phyloP scores from a whole-genome alignment of 2,888 invertebrate genomes.

The Tyria jacobaeae region DNA sequence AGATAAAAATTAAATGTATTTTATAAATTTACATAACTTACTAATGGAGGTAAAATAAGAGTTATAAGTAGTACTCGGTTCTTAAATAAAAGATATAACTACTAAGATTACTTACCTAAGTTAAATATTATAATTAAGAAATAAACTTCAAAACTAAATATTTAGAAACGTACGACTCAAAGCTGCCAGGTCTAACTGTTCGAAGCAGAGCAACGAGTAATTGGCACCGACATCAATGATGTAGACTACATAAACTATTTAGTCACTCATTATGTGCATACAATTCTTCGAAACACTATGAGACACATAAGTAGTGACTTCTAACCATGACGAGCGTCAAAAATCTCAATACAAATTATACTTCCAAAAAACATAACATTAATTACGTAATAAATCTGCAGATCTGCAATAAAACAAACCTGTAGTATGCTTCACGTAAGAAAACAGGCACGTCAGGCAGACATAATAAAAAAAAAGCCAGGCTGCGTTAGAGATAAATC shows the following conservation, averaged over 20 bases:
- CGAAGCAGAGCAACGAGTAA: not conserved
- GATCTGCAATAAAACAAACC: slow-evolving; percentile 1
- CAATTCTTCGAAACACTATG: not conserved
- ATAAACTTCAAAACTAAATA: not conserved
- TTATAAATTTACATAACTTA: too few relatives aligned
- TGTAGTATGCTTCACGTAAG: slow-evolving; percentile 4
- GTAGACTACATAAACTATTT: not conserved
- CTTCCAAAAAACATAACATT: slow-evolving; percentile 13
- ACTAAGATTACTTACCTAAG: not conserved
- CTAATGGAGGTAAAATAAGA: not conserved
- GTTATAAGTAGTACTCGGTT: not conserved
- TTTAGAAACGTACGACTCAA: not conserved
- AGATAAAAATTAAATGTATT: not conserved
- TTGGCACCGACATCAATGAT: not conserved
- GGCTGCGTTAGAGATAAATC: not conserved
- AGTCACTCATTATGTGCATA: not conserved
- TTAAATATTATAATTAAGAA: not conserved
- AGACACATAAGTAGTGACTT: not conserved
- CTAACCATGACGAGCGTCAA: not conserved
- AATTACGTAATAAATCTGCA: slow-evolving; percentile 8
- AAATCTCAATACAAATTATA: slow-evolving; percentile 10
- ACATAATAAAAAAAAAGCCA: slow-evolving; percentile 1
- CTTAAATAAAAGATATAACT: not conserved
- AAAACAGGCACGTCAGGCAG: slow-evolving; percentile 11
- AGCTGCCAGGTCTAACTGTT: too few relatives aligned